Evolutionary conservation across 1,140 invertebrate genomes (phyloP).

Genomic region (Drosophila elegans): DNA sequence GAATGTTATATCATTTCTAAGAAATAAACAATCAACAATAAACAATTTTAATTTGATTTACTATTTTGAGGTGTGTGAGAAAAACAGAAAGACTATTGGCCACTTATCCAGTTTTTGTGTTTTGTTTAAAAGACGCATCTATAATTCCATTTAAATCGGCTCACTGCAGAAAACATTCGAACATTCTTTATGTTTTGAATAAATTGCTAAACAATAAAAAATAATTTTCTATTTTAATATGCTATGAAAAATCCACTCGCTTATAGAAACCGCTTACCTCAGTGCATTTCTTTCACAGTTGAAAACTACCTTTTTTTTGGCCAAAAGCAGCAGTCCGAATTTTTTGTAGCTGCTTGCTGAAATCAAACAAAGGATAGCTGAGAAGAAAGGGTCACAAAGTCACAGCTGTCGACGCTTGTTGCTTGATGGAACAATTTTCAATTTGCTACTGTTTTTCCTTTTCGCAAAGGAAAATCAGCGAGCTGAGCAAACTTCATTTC

Average conservation of each 20-base stretch:
- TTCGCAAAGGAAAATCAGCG: conserved; percentile 11
- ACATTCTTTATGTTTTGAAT: too few species aligned
- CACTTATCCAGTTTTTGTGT: conserved; percentile 41
- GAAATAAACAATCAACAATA: background rate
- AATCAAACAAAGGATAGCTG: conserved; percentile 40
- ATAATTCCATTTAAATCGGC: conserved; percentile 20
- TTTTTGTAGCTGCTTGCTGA: conserved; percentile 14
- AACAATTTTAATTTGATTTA: conserved; percentile 6
- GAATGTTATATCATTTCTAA: background rate
- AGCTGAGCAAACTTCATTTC: conserved; percentile 39
- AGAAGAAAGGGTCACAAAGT: conserved; percentile 27
- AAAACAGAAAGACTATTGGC: background rate
- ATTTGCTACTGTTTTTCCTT: conserved; percentile 54
- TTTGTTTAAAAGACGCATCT: conserved; percentile 32
- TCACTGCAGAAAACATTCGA: conserved; percentile 11
- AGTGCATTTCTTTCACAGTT: background rate
- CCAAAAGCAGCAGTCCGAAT: conserved; percentile 41
- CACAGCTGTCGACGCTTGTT: conserved; percentile 58
- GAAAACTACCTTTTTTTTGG: conserved; percentile 20
- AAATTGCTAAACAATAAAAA: too few species aligned
- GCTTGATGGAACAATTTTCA: conserved; percentile 55
- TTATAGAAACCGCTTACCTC: too few species aligned
- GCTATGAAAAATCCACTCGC: too few species aligned
- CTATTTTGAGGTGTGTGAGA: conserved; percentile 12
- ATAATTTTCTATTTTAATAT: too few species aligned